Conservation (phyloP, 2,113 vertebrate species). For the Aythya baeri region DNA sequence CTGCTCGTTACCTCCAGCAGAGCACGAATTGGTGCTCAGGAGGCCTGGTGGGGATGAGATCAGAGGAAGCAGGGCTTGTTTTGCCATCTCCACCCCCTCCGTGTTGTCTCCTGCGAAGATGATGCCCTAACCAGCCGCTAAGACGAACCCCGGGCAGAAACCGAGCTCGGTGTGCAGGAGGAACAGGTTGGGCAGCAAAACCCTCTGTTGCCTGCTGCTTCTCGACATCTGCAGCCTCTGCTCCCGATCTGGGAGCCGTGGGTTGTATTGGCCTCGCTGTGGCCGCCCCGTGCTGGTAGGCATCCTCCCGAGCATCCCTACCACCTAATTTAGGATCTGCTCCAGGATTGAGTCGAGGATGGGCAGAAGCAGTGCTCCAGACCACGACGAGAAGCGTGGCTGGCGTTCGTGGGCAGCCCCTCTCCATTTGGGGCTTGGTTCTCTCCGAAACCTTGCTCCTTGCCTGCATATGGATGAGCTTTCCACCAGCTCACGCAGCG, state of each 20-base stretch:
- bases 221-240: accelerated
- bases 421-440: accelerated
- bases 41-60: background rate
- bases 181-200: background rate
- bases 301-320: accelerated
- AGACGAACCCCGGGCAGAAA: background rate
- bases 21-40: background rate
- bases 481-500: background rate
- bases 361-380: background rate
- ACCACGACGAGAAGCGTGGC: accelerated
- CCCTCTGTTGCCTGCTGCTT: background rate
- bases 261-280: accelerated
- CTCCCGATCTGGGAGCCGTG: background rate
- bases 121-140: background rate
- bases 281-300: background rate
- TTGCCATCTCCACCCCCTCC: background rate
- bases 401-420: background rate
- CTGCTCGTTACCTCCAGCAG: background rate
- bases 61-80: background rate
- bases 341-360: background rate
- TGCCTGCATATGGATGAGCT: background rate
- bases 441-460: background rate
- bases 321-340: background rate
- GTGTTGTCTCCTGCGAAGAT: background rate
- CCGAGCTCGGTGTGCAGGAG: background rate